Conservation (phyloP, 2,888 invertebrate genomes). For the Drosophila mimica region DNA sequence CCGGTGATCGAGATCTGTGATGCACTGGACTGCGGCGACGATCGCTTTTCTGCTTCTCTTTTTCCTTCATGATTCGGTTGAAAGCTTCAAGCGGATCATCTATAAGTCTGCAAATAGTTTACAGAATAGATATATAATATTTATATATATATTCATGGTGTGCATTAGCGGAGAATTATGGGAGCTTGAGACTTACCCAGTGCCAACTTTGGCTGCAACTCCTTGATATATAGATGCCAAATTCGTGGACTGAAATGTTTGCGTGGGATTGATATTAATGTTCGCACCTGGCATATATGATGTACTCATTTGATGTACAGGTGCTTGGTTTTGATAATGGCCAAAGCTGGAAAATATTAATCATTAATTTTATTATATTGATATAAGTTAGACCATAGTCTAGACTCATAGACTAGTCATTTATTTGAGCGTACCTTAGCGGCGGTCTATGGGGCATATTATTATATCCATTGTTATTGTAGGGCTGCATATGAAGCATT, state of each 20-base stretch:
- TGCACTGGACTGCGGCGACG: slow-evolving; percentile 86
- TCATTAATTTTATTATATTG: neutral
- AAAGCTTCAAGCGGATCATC: slow-evolving; percentile 95
- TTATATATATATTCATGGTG: neutral
- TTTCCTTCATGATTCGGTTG: slow-evolving; percentile 93
- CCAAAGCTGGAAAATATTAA: slow-evolving; percentile 49
- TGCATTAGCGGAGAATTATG: neutral
- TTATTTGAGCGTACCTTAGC: slow-evolving; percentile 51
- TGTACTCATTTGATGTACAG: slow-evolving; percentile 64
- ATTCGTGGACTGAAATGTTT: slow-evolving; percentile 72
- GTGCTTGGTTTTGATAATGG: slow-evolving; percentile 63
- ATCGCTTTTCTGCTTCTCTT: slow-evolving; percentile 87
- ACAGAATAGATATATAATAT: slow-evolving; percentile 1
- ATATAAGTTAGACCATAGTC: neutral
- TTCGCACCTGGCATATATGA: slow-evolving; percentile 62
- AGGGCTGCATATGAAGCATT: slow-evolving; percentile 59
- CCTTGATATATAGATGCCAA: slow-evolving; percentile 84
- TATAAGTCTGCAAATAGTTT: slow-evolving; percentile 86
- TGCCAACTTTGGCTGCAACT: slow-evolving; percentile 83
- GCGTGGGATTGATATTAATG: slow-evolving; percentile 61
- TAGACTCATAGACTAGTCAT: neutral
- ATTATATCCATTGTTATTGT: slow-evolving; percentile 69
- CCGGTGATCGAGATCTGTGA: slow-evolving; percentile 84
- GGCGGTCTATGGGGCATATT: slow-evolving; percentile 61
- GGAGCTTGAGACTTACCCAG: slow-evolving; percentile 72